A percentile compares a stretch with the other conserved stretches of the same genome.
These are phyloP conservation scores for Amblyraja radiata DNA, from an alignment of 2,797 vertebrate genomes.

Conservation along the genomic window DNA sequence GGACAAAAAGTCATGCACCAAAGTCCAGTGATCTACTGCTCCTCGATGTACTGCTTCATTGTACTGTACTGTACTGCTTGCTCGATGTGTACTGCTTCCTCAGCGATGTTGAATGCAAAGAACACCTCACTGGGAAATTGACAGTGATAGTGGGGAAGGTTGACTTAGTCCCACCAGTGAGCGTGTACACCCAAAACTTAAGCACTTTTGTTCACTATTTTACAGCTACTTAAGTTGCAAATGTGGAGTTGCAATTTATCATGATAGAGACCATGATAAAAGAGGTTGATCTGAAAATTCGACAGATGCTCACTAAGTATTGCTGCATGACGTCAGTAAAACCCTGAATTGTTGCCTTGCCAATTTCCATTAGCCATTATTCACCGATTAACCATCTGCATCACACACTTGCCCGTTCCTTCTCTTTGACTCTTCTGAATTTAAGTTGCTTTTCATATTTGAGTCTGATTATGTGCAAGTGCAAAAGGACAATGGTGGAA, in stretches of 20 bases:
- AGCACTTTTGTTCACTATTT: not conserved
- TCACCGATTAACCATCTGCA: not conserved
- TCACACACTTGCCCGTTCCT: not conserved
- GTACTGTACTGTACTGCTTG: no score
- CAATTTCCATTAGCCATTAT: not conserved
- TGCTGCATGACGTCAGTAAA: not conserved
- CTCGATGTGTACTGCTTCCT: not conserved
- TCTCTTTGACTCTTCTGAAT: not conserved
- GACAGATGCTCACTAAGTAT: not conserved
- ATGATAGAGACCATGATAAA: not conserved
- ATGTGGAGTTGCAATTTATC: not conserved
- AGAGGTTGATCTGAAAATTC: not conserved
- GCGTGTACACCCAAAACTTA: not conserved
- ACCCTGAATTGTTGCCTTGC: not conserved
- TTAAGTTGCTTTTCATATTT: not conserved
- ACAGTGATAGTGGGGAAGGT: not conserved
- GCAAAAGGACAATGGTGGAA: not conserved
- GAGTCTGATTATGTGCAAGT: not conserved
- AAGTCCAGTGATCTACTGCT: no score
- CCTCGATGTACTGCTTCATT: no score
- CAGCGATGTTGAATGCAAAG: not conserved
- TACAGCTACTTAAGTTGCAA: not conserved
- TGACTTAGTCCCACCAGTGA: not conserved
- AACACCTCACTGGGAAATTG: not conserved
- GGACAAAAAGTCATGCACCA: not conserved